Evolutionary conservation across 1,140 invertebrate genomes (phyloP).

Genomic region (Lucilia cuprina): DNA sequence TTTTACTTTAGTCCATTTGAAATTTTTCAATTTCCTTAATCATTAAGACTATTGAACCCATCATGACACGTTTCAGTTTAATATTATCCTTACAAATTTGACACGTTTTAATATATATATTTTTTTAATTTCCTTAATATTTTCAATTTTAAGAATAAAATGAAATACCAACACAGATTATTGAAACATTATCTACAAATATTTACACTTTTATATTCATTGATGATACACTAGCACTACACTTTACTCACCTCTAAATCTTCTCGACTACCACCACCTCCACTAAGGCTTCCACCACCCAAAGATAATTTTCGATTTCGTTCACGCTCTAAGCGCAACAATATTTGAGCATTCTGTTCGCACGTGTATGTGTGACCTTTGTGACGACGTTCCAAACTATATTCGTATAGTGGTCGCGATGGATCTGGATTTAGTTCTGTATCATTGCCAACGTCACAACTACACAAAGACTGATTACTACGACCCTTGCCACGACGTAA

Average conservation of each 20-base stretch:
- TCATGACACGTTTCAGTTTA: too few species aligned
- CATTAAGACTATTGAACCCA: too few species aligned
- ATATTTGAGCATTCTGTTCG: slow-evolving; percentile 61
- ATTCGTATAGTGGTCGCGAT: slow-evolving; percentile 55
- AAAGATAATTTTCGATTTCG: slow-evolving; percentile 60
- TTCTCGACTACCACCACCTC: slow-evolving; percentile 31
- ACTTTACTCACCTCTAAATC: slow-evolving; percentile 49
- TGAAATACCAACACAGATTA: too few species aligned
- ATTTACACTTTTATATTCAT: too few species aligned
- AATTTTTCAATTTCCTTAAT: too few species aligned
- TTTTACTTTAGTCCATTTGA: too few species aligned
- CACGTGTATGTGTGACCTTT: slow-evolving; percentile 60
- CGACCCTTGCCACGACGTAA: slow-evolving; percentile 58
- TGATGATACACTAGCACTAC: too few species aligned
- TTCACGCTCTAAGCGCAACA: slow-evolving; percentile 60
- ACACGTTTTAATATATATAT: too few species aligned
- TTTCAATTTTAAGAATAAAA: too few species aligned
- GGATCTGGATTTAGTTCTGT: slow-evolving; percentile 57
- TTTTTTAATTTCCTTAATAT: too few species aligned
- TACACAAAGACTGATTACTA: slow-evolving; percentile 60
- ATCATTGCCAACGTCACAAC: slow-evolving; percentile 58
- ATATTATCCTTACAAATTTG: too few species aligned
- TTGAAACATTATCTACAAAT: too few species aligned
- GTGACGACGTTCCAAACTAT: slow-evolving; percentile 57
- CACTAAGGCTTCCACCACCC: slow-evolving; percentile 38